These are phyloP conservation scores for Semotilus atromaculatus DNA, from an alignment of 2,797 vertebrate genomes.

Conservation along the genomic window DNA sequence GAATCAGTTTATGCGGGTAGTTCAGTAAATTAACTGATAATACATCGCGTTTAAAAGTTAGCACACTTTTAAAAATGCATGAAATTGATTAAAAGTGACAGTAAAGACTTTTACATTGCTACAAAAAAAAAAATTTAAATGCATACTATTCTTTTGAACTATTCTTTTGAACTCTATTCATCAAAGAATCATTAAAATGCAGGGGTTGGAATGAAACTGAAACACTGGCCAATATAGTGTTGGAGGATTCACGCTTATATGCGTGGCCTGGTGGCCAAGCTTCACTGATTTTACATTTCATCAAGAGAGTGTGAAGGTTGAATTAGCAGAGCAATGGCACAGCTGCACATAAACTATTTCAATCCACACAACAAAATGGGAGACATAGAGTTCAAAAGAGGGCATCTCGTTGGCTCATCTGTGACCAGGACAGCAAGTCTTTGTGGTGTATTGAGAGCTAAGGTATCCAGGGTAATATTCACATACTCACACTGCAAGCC, in stretches of 20 bases:
- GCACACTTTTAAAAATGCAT: not conserved
- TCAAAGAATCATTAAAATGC: not conserved
- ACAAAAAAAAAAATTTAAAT: no score
- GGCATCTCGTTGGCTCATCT: not conserved
- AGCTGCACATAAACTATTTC: not conserved
- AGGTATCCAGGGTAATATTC: not conserved
- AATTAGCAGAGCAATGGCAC: not conserved
- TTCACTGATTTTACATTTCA: not conserved
- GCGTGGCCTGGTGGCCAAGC: not conserved
- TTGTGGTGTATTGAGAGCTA: not conserved
- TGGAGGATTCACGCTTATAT: not conserved
- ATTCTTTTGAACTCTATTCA: no score
- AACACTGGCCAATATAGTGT: not conserved
- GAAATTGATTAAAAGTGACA: not conserved
- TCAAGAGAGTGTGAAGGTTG: not conserved
- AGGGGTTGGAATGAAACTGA: not conserved
- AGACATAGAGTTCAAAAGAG: not conserved
- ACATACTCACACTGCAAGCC: not conserved
- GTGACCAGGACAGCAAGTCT: not conserved
- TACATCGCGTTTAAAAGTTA: not conserved
- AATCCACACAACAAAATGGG: not conserved
- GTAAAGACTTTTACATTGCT: not conserved
- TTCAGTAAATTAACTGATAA: not conserved
- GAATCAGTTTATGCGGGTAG: not conserved
- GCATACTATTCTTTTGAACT: not conserved